Conservation (phyloP, 2,888 invertebrate species). For the Pteria penguin region DNA sequence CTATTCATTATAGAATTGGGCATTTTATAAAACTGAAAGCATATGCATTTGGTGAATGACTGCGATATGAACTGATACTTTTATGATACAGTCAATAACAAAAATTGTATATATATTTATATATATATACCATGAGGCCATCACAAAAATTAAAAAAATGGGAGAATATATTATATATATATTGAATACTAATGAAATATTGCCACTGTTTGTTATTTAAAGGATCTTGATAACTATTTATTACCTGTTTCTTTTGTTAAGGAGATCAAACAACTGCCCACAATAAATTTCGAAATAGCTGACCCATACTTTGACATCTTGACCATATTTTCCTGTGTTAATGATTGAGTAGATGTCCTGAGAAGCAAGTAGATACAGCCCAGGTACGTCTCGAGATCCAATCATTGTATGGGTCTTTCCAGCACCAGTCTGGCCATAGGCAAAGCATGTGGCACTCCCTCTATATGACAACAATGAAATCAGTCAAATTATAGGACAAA, state of each 20-base stretch:
- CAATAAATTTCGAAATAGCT: slow-evolving; percentile 80
- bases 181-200: too few relatives aligned
- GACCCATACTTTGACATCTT: slow-evolving; percentile 75
- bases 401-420: slow-evolving; percentile 80
- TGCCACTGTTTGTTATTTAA: too few relatives aligned
- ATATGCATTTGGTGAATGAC: too few relatives aligned
- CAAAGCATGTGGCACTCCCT: slow-evolving; percentile 78
- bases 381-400: slow-evolving; percentile 71
- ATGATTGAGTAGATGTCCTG: slow-evolving; percentile 74
- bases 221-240: too few relatives aligned
- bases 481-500: too few relatives aligned
- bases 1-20: background rate
- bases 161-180: too few relatives aligned
- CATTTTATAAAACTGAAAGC: too few relatives aligned
- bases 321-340: slow-evolving; percentile 65
- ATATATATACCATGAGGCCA: too few relatives aligned
- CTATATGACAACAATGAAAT: slow-evolving; percentile 55
- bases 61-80: too few relatives aligned
- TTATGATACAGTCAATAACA: too few relatives aligned
- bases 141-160: too few relatives aligned
- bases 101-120: too few relatives aligned
- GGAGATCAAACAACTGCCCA: slow-evolving; percentile 79
- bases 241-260: slow-evolving; percentile 78
- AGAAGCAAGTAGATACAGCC: slow-evolving; percentile 76
- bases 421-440: slow-evolving; percentile 79